These are phyloP conservation scores for Lethocerus indicus DNA, from an alignment of 1,140 invertebrate species.

Conservation along the genomic window DNA sequence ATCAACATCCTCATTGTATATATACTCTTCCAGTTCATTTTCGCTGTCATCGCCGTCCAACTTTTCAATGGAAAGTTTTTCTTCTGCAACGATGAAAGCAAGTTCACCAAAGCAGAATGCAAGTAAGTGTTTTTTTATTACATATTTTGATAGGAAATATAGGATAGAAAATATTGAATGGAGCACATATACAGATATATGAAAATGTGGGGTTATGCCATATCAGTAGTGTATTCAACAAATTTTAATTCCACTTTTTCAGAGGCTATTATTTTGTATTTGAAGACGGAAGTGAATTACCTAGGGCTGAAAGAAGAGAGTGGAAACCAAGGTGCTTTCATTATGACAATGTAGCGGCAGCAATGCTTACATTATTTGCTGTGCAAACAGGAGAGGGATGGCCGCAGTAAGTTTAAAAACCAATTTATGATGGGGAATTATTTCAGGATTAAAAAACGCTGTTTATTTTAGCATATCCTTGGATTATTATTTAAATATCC, in stretches of 20 bases:
- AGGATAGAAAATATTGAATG: neutral
- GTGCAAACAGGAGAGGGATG: slow-evolving; percentile 99
- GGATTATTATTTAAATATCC: neutral
- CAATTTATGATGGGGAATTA: neutral
- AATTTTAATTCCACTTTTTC: slow-evolving; percentile 17
- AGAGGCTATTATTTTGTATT: slow-evolving; percentile 88
- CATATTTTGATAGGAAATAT: neutral
- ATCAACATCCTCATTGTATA: slow-evolving; percentile 99
- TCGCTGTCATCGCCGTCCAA: slow-evolving; percentile 99
- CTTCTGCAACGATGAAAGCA: slow-evolving; percentile 96
- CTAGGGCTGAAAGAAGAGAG: slow-evolving; percentile 58
- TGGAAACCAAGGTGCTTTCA: slow-evolving; percentile 91
- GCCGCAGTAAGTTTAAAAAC: slow-evolving; percentile 66
- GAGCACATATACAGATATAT: too few relatives aligned
- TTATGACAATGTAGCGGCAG: slow-evolving; percentile 95
- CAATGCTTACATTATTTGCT: slow-evolving; percentile 97
- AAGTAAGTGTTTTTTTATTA: slow-evolving; percentile 60
- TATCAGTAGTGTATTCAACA: too few relatives aligned
- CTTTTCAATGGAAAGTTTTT: slow-evolving; percentile 99
- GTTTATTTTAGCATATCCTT: neutral
- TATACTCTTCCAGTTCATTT: slow-evolving; percentile 99
- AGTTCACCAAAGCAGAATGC: slow-evolving; percentile 82
- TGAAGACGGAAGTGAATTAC: slow-evolving; percentile 60
- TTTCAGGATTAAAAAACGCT: neutral
- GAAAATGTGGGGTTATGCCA: too few relatives aligned